Base-by-base conservation (phyloP, 2,888 invertebrate species). In the Drosophila putrida region DNA sequence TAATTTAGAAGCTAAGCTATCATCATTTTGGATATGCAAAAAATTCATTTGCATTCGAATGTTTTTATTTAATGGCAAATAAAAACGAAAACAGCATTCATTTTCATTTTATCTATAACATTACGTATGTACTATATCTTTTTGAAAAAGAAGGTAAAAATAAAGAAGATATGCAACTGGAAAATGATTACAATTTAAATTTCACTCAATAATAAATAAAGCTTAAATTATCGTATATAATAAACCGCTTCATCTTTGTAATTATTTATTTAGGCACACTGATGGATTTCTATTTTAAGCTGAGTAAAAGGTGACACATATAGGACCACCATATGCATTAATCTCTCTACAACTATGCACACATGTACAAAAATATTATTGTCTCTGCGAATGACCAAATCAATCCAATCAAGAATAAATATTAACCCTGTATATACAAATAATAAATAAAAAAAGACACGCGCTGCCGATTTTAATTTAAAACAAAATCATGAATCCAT, bases 161-260 rank as follows among this genome's bases (percentile, higher is more conserved):
- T 15, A 33, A 44, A 8, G 9, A 8, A 31, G 6, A 44, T 54
- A 61, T 58, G 53, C 53, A 72, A 50, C 27, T 67, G 66, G 13
- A 59, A 57, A 55, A 51, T 31, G 53, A 76, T 51, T 43, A 35
- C 54, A 33, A 55, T 66, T 50, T 28, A 27, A 63, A 59, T 27
- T 78, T 73, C 75, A 50, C 53, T 54, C 65, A 73, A 70, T 64
- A 79, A 79, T 64, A 65, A 82, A 82, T 77, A 86, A 73, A 68
- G 60, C 35, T 44, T 55, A 39, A 55, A 39, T 28, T 62, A 77
- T 55, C 53, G 47, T 54, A 74, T 62, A 59, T 54, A 58, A 33
- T 43, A 55, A 71, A 73, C 51, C 47, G 49, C 44, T 61, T 74
- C 53, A 75, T 65, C 63, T 72, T 70, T 77, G 64, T 71, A 71